Evolutionary conservation across 2,888 invertebrate species (phyloP).

Genomic region (Cynaeus angustus): DNA sequence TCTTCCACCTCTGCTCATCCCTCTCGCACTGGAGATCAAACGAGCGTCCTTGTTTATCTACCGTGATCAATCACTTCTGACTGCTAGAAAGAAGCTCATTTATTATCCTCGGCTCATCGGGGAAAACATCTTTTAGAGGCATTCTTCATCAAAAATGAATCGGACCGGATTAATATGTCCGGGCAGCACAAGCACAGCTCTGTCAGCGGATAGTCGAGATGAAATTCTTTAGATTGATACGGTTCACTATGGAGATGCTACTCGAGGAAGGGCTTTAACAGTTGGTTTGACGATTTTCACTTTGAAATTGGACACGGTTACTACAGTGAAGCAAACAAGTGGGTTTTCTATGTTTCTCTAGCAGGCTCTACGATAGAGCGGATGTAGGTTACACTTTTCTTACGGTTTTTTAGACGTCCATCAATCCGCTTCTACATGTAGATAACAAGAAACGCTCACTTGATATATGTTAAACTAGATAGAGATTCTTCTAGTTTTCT

Average conservation of each 20-base stretch:
- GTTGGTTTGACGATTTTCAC: no score
- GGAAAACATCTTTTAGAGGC: conserved; percentile 64
- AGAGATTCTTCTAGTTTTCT: no score
- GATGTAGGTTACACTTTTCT: no score
- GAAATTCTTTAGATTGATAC: conserved; percentile 12
- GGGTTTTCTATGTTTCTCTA: no score
- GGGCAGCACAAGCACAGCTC: conserved; percentile 38
- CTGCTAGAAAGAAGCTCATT: conserved; percentile 72
- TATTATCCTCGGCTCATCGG: conserved; percentile 69
- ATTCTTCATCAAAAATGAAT: conserved; percentile 62
- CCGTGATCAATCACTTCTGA: conserved; percentile 72
- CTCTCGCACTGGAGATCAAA: conserved; percentile 69
- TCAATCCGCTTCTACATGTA: no score
- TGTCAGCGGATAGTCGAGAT: conserved; percentile 17
- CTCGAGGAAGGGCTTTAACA: no score
- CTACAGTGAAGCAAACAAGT: no score
- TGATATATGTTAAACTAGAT: no score
- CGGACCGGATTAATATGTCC: conserved; percentile 51
- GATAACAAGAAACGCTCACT: no score
- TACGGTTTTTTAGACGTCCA: no score
- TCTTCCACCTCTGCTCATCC: conserved; percentile 68
- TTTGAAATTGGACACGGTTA: no score
- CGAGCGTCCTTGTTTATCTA: conserved; percentile 70
- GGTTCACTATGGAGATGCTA: not conserved
- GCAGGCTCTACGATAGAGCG: no score